Conservation (phyloP, 2,797 vertebrate genomes). For the Epinephelus awoara region DNA sequence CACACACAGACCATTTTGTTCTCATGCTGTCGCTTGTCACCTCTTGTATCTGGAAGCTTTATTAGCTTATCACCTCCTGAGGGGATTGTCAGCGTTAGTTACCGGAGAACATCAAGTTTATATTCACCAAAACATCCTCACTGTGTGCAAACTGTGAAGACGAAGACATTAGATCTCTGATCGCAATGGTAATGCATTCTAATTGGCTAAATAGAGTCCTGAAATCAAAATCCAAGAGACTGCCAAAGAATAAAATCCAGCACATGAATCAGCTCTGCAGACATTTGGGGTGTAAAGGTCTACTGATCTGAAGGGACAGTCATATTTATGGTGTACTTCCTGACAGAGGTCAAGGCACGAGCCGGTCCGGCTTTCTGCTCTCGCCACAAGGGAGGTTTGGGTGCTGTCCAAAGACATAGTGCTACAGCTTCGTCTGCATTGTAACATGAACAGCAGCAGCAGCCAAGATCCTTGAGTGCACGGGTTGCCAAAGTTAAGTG, state of each 20-base stretch:
- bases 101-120: constrained; percentile 15
- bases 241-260: background rate
- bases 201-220: background rate
- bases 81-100: constrained; percentile 29
- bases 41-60: constrained; percentile 29
- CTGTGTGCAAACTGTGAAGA: background rate
- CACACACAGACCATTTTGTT: constrained; percentile 56
- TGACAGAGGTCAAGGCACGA: constrained; percentile 3
- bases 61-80: constrained; percentile 43
- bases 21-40: constrained; percentile 53
- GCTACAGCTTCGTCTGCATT: constrained; percentile 31
- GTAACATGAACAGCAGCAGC: constrained; percentile 39
- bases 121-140: background rate
- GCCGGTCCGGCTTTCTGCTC: constrained; percentile 28
- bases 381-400: constrained; percentile 20
- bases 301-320: background rate
- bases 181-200: background rate
- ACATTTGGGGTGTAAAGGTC: background rate
- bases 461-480: constrained; percentile 23
- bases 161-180: background rate
- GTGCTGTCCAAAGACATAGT: constrained; percentile 43
- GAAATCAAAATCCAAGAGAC: background rate
- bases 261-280: background rate
- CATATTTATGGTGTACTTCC: background rate
- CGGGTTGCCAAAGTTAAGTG: constrained; percentile 19